Conservation (phyloP, 2,888 invertebrate genomes). For the Meteorus cinctellus region DNA sequence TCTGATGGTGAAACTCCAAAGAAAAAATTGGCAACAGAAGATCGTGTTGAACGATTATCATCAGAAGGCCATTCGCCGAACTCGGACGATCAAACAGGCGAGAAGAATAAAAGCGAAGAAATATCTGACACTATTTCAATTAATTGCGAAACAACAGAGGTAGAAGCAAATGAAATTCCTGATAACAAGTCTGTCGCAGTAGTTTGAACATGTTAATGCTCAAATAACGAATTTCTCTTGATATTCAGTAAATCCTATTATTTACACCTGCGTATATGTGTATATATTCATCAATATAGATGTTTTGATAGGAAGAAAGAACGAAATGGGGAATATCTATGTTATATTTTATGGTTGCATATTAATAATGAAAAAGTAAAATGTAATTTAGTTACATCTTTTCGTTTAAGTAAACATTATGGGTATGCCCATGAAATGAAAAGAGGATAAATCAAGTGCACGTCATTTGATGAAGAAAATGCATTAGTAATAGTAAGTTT, state of each 20-base stretch:
- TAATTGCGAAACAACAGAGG: neutral
- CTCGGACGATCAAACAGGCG: conserved; percentile 7
- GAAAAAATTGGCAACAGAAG: conserved; percentile 44
- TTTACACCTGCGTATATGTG: neutral
- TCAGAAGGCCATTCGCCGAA: conserved; percentile 8
- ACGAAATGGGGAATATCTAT: neutral
- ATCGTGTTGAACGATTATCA: conserved; percentile 28
- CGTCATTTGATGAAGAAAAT: conserved; percentile 38
- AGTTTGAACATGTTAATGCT: too few relatives aligned
- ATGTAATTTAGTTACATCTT: neutral
- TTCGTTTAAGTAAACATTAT: neutral
- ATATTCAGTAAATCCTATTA: too few relatives aligned
- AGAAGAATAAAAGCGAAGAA: neutral
- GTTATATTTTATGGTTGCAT: neutral
- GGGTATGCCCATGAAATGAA: neutral
- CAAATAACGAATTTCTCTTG: too few relatives aligned
- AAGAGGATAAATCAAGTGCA: conserved; percentile 14
- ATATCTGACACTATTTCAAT: neutral
- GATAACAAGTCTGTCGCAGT: neutral
- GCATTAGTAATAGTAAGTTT: conserved; percentile 42
- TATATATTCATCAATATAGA: neutral
- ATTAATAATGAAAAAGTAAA: neutral
- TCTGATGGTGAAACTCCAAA: conserved; percentile 40
- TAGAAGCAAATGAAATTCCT: neutral
- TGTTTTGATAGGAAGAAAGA: neutral